Evolutionary conservation across 2,113 vertebrate genomes (phyloP).

Genomic region (Corythaeola cristata): DNA sequence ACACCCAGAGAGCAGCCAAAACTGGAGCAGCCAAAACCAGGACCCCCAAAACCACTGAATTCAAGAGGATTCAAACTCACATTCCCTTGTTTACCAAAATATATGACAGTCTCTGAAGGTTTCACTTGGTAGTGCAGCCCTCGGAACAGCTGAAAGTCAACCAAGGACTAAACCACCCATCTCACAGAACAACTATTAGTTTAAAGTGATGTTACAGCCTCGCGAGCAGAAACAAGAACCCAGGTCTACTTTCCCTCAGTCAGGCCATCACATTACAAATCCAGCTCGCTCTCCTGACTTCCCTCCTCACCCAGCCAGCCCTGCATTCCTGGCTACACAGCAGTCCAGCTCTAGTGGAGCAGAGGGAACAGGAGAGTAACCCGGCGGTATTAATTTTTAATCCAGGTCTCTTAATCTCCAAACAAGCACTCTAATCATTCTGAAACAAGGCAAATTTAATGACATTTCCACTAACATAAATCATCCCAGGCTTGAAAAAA

Average conservation of each 20-base stretch:
- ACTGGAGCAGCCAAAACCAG: not conserved
- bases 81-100: not conserved
- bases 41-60: not conserved
- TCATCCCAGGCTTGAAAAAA: not conserved
- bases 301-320: not conserved
- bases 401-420: not conserved
- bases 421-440: not conserved
- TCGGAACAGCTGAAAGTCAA: too few relatives aligned
- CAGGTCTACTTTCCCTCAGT: not conserved
- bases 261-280: not conserved
- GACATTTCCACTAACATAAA: not conserved
- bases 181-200: not conserved
- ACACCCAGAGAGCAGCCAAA: not conserved
- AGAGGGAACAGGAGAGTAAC: not conserved
- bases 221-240: not conserved
- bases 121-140: not conserved
- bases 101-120: not conserved
- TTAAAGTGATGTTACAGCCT: not conserved
- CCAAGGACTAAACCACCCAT: not conserved
- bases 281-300: not conserved
- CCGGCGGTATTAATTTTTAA: not conserved
- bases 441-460: not conserved
- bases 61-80: not conserved
- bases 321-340: not conserved
- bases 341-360: not conserved